Conservation (phyloP, 2,113 vertebrate species). For the Ptilonorhynchus violaceus region DNA sequence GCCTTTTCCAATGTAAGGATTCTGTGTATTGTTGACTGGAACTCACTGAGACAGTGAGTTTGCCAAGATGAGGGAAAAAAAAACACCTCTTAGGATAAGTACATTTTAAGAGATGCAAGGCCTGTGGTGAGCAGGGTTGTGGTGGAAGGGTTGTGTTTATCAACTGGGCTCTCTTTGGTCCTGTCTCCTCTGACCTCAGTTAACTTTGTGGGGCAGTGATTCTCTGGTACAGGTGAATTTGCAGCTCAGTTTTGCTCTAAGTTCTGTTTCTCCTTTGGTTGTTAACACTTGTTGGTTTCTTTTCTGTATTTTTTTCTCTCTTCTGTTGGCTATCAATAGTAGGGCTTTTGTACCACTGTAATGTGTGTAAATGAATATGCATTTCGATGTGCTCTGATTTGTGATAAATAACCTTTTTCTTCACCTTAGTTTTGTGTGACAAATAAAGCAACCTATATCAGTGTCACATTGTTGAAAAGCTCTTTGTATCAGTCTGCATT, state of each 20-base stretch:
- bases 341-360: not conserved
- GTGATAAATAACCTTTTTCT: not conserved
- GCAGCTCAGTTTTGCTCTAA: not conserved
- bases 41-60: rapidly evolving
- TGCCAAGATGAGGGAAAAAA: not conserved
- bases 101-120: not conserved
- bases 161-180: not conserved
- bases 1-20: rapidly evolving
- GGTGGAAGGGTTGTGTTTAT: not conserved
- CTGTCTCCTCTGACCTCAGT: not conserved
- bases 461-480: not conserved
- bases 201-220: not conserved
- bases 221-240: not conserved
- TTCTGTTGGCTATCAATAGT: rapidly evolving
- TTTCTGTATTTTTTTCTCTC: not conserved
- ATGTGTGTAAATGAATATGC: too few species aligned
- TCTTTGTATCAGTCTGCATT: not conserved
- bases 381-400: not conserved
- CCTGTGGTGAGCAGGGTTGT: rapidly evolving
- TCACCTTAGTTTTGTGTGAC: not conserved
- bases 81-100: not conserved
- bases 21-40: not conserved
- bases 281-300: not conserved
- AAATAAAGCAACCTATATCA: not conserved
- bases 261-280: not conserved